Evolutionary conservation across 2,113 vertebrate species (phyloP).

Genomic region (Rhinoderma darwinii): DNA sequence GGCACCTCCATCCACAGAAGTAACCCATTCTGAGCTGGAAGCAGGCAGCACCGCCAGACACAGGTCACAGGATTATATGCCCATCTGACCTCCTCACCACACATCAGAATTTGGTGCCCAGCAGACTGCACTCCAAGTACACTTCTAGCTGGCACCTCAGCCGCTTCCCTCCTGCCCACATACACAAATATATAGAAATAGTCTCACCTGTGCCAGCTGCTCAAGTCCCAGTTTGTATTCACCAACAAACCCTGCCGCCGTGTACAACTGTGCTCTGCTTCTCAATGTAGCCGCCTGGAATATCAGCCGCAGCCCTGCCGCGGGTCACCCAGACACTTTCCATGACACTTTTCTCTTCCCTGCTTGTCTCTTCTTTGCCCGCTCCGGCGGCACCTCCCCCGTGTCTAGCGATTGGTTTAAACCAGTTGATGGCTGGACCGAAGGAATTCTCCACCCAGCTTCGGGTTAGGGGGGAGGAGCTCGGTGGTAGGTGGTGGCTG

Average conservation of each 20-base stretch:
- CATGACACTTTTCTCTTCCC: slow-evolving; percentile 47
- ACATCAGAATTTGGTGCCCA: not conserved
- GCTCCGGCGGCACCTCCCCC: slow-evolving; percentile 27
- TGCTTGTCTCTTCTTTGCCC: slow-evolving; percentile 30
- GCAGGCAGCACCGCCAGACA: not conserved
- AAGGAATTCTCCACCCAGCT: slow-evolving; percentile 5
- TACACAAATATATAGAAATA: not conserved
- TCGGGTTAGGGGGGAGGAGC: not conserved
- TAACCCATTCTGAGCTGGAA: too few species aligned
- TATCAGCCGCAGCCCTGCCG: slow-evolving; percentile 37
- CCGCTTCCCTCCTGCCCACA: not conserved
- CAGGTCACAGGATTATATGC: not conserved
- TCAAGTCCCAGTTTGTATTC: not conserved
- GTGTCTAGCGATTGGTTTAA: slow-evolving; percentile 18
- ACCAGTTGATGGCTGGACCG: not conserved
- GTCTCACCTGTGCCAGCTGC: slow-evolving; percentile 34
- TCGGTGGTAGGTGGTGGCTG: slow-evolving; percentile 3
- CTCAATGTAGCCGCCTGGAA: not conserved
- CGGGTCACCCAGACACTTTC: slow-evolving; percentile 51
- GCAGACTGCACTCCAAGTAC: not conserved
- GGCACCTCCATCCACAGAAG: not conserved
- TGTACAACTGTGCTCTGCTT: not conserved
- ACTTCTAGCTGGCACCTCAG: not conserved
- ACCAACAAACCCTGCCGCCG: not conserved
- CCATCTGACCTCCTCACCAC: not conserved